Conservation (phyloP, 1,140 invertebrate genomes). For the Bombus consobrinus region DNA sequence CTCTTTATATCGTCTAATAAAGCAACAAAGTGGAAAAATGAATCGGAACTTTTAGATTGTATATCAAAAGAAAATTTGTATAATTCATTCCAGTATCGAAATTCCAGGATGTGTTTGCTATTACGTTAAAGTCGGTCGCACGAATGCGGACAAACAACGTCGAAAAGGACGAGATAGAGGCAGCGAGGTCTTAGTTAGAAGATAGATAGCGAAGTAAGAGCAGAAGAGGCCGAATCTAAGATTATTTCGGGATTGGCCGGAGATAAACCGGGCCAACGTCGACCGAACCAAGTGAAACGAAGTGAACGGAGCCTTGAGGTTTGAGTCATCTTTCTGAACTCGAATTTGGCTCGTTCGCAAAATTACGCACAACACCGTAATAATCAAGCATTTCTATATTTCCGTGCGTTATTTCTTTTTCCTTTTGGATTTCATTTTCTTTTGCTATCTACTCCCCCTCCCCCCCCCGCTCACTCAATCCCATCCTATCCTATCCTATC, state of each 20-base stretch:
- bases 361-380: slow-evolving; percentile 64
- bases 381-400: slow-evolving; percentile 20
- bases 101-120: slow-evolving; percentile 7
- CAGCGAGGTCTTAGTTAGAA: slow-evolving; percentile 23
- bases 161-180: slow-evolving; percentile 35
- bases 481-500: not conserved
- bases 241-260: slow-evolving; percentile 75
- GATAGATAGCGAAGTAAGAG: slow-evolving; percentile 55
- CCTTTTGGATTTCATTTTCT: not conserved
- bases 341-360: slow-evolving; percentile 51
- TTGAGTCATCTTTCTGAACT: slow-evolving; percentile 69
- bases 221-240: slow-evolving; percentile 72
- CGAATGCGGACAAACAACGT: slow-evolving; percentile 42
- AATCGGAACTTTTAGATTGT: too few relatives aligned
- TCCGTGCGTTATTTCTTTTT: not conserved
- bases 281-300: slow-evolving; percentile 58
- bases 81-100: too few relatives aligned
- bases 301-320: slow-evolving; percentile 72
- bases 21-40: too few relatives aligned
- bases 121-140: slow-evolving; percentile 45
- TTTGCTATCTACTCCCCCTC: not conserved
- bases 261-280: slow-evolving; percentile 78
- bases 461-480: not conserved
- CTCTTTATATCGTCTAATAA: too few relatives aligned
- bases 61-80: not conserved